Conservation (phyloP, 2,113 vertebrate species). For the Caranx ignobilis region DNA sequence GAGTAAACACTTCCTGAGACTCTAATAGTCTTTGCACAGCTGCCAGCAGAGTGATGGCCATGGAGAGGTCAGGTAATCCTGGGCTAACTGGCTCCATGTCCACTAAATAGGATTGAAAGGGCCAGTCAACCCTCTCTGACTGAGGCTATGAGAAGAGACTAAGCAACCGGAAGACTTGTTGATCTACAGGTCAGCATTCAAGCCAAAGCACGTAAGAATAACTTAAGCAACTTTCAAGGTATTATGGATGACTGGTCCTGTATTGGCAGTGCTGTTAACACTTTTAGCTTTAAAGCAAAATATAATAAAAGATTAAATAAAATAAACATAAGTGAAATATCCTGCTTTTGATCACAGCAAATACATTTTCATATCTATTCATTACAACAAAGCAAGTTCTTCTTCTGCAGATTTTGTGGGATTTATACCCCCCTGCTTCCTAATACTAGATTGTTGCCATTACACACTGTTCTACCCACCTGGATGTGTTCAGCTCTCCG, state of each 20-base stretch:
- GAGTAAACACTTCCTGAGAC: conserved; percentile 50
- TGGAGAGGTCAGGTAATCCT: conserved; percentile 69
- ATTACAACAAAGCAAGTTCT: no score
- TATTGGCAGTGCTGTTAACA: background rate
- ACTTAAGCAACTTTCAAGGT: conserved; percentile 41
- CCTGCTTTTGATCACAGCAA: no score
- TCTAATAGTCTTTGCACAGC: conserved; percentile 65
- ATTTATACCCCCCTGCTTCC: no score
- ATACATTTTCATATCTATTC: no score
- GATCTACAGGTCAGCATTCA: conserved; percentile 33
- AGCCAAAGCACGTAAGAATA: conserved; percentile 57
- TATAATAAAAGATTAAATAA: no score
- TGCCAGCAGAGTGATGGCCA: conserved; percentile 52
- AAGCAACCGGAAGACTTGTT: conserved; percentile 43
- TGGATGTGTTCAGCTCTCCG: no score
- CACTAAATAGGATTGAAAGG: conserved; percentile 72
- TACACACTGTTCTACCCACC: no score
- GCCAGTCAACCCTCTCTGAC: conserved; percentile 24
- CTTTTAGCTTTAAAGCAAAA: no score
- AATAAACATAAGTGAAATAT: no score
- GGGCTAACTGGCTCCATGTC: conserved; percentile 71
- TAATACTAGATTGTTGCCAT: no score
- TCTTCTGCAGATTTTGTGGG: no score
- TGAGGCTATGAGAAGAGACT: conserved; percentile 39
- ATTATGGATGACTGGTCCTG: conserved; percentile 3